Evolutionary conservation across 2,113 vertebrate species (phyloP).

Genomic region (Romanogobio albipinnatus): DNA sequence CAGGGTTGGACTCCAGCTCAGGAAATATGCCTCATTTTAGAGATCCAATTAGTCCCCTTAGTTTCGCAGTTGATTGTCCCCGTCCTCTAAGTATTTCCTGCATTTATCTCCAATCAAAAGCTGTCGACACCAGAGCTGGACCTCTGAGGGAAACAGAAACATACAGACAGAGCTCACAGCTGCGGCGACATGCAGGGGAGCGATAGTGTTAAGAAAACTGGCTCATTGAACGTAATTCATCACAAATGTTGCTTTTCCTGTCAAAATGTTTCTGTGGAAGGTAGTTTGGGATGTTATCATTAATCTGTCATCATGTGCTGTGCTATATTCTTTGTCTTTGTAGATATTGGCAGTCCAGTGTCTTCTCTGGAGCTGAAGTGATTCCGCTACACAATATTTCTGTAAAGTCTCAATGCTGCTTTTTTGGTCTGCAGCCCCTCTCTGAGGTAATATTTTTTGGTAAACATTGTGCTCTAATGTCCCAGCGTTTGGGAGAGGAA

Average conservation of each 20-base stretch:
- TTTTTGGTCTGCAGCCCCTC: not conserved
- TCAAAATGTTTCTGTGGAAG: not conserved
- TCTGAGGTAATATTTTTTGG: not conserved
- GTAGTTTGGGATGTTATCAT: not conserved
- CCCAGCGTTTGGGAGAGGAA: not conserved
- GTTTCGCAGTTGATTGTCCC: conserved; percentile 36
- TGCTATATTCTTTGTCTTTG: not conserved
- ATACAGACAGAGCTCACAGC: no score
- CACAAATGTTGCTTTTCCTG: not conserved
- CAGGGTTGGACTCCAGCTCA: conserved; percentile 27
- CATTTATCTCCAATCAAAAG: conserved; percentile 28
- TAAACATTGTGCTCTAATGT: not conserved
- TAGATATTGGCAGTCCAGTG: conserved; percentile 11
- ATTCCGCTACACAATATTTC: not conserved
- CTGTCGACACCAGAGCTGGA: not conserved
- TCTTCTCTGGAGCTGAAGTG: not conserved
- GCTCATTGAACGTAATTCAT: conserved; percentile 3
- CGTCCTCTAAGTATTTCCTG: conserved; percentile 48
- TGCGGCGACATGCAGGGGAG: no score
- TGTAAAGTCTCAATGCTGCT: not conserved
- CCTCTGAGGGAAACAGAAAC: not conserved
- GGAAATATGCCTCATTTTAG: conserved; percentile 45
- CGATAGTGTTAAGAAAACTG: not conserved
- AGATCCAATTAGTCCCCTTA: conserved; percentile 18
- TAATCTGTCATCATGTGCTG: not conserved